Evolutionary conservation across 2,797 vertebrate genomes (phyloP).

Genomic region (Eleutherodactylus coqui): DNA sequence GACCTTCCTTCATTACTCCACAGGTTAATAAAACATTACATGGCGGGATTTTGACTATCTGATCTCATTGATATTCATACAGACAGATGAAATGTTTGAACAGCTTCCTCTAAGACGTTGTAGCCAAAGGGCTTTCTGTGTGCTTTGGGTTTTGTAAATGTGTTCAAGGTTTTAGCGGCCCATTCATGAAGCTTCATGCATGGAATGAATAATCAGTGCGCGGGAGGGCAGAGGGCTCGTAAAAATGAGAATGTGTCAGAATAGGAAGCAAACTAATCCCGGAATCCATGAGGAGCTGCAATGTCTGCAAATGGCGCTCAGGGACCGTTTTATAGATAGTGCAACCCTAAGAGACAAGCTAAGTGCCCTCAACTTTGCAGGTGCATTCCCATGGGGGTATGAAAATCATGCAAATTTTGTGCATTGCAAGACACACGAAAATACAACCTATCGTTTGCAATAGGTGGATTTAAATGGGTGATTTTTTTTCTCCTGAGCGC

Average conservation of each 20-base stretch:
- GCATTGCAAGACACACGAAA: too few species aligned
- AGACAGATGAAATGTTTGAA: neutral
- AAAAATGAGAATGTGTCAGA: neutral
- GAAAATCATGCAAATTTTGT: too few species aligned
- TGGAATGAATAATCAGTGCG: neutral
- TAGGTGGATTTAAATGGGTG: too few species aligned
- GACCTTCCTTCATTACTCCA: neutral
- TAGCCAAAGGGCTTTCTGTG: neutral
- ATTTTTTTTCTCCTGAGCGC: too few species aligned
- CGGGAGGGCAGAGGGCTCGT: neutral
- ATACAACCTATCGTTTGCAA: too few species aligned
- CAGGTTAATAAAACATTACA: conserved; percentile 6
- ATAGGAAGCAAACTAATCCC: neutral
- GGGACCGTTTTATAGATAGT: neutral
- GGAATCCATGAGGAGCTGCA: neutral
- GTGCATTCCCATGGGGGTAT: too few species aligned
- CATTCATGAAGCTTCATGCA: neutral
- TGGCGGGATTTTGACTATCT: neutral
- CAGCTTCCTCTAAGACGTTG: neutral
- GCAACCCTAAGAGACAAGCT: neutral
- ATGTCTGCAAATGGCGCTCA: neutral
- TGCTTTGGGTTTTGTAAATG: neutral
- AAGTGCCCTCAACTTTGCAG: neutral
- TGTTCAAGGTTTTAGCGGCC: conserved; percentile 17
- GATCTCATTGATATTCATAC: conserved; percentile 3